Conservation (phyloP, 2,113 vertebrate species). For the Hyaena hyaena region DNA sequence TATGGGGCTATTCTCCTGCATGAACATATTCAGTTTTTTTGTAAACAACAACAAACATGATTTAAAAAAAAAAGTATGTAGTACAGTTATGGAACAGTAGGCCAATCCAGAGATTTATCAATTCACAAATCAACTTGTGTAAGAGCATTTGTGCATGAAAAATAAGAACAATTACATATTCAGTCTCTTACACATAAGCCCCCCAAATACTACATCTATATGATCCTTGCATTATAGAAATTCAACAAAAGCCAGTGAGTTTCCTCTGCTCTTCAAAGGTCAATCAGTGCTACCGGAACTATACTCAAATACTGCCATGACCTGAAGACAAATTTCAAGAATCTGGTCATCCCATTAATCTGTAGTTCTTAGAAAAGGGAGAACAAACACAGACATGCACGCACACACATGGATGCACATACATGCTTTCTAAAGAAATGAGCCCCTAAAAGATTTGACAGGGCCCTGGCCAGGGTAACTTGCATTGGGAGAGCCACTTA, state of each 20-base stretch:
- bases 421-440: background rate
- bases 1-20: background rate
- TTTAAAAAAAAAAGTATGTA: background rate
- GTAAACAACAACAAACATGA: background rate
- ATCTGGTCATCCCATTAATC: background rate
- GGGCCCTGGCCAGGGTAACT: background rate
- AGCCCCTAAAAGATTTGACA: background rate
- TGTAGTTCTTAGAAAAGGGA: background rate
- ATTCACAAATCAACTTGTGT: background rate
- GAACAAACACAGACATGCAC: background rate
- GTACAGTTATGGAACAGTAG: background rate
- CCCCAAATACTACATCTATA: background rate
- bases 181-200: background rate
- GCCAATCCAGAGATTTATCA: background rate
- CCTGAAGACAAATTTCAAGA: background rate
- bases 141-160: background rate
- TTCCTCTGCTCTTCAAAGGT: background rate
- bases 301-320: background rate
- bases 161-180: background rate
- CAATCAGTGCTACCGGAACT: background rate
- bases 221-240: conserved; percentile 2
- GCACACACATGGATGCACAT: no score
- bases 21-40: conserved; percentile 14
- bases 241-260: background rate
- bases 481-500: background rate